phyloP scores from a whole-genome alignment of 2,113 vertebrate genomes.

The Hippolais icterina region DNA sequence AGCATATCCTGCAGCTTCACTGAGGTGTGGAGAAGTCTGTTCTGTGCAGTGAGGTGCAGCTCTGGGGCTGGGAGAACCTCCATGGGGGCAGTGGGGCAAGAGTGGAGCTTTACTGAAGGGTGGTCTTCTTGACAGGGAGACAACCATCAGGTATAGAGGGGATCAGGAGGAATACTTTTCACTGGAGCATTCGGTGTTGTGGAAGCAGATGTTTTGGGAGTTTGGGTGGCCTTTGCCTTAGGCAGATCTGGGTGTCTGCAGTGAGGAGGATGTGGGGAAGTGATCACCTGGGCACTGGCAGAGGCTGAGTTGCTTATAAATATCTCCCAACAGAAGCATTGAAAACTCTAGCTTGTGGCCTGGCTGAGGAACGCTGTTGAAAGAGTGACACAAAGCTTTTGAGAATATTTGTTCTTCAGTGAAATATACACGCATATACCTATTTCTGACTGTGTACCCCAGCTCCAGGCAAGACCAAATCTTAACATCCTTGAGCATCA shows the following conservation, averaged over 20 bases:
- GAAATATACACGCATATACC: neutral
- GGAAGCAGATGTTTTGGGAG: neutral
- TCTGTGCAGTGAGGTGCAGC: rapidly evolving
- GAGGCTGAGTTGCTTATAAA: neutral
- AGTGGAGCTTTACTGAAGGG: neutral
- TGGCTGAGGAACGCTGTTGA: neutral
- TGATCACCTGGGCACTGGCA: neutral
- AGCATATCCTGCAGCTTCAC: neutral
- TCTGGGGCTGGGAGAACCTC: neutral
- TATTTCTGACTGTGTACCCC: neutral
- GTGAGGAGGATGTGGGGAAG: neutral
- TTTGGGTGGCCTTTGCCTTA: neutral
- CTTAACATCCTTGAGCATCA: neutral
- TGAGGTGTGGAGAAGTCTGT: rapidly evolving
- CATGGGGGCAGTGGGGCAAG: rapidly evolving
- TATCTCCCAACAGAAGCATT: neutral
- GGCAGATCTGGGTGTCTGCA: neutral
- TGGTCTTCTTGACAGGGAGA: neutral
- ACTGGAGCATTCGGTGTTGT: rapidly evolving
- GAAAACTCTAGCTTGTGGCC: neutral
- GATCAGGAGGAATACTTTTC: neutral
- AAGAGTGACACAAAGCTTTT: neutral
- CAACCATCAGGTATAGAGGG: neutral
- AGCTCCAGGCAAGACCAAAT: neutral
- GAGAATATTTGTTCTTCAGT: neutral